A percentile compares a stretch with the other conserved stretches of the same genome.
phyloP scores from a whole-genome alignment of 1,140 invertebrate genomes.

The Drosophila sulfurigaster region DNA sequence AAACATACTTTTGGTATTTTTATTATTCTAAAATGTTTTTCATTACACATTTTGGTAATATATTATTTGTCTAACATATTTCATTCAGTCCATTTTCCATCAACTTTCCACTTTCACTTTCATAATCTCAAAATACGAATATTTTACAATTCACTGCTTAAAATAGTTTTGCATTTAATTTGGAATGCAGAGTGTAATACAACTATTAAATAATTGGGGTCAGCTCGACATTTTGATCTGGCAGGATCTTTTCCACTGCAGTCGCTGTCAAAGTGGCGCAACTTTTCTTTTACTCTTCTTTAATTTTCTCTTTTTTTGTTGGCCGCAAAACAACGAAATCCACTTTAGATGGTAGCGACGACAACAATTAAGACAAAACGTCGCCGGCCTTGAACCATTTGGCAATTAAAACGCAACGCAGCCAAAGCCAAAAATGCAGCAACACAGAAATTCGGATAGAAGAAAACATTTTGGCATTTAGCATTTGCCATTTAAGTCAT shows the following conservation, averaged over 20 bases:
- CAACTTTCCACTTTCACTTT: no score
- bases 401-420: conserved; percentile 54
- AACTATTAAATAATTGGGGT: conserved; percentile 23
- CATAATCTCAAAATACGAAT: no score
- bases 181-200: background rate
- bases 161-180: background rate
- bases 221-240: conserved; percentile 26
- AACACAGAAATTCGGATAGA: conserved; percentile 1
- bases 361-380: background rate
- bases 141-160: no score
- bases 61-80: no score
- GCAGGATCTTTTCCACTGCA: conserved; percentile 25
- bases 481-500: conserved; percentile 24
- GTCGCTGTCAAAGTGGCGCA: conserved; percentile 32
- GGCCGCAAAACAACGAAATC: conserved; percentile 43
- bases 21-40: no score
- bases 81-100: no score
- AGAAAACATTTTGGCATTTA: conserved; percentile 28
- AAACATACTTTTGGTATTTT: no score
- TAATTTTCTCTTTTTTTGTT: background rate
- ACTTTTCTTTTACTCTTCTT: background rate
- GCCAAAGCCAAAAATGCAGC: conserved; percentile 30
- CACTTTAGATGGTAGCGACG: conserved; percentile 39
- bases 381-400: conserved; percentile 56
- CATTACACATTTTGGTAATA: no score